Conservation (phyloP, 2,113 vertebrate genomes). For the Heteronetta atricapilla region DNA sequence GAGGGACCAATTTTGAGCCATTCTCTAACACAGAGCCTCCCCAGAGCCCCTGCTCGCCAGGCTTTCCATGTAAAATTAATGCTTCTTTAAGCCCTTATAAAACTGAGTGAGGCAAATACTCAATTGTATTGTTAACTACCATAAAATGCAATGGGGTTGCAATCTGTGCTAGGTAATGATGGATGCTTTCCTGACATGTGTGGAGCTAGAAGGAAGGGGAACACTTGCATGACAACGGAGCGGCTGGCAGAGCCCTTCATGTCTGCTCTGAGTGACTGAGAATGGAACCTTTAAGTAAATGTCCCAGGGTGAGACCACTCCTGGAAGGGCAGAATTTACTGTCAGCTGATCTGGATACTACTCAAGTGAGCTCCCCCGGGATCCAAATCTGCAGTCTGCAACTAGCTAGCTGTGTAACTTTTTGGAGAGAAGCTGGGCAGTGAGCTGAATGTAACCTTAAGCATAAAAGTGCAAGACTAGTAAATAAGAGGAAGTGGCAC, state of each 20-base stretch:
- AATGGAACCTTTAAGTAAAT: background rate
- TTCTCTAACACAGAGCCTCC: background rate
- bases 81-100: background rate
- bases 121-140: background rate
- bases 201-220: background rate
- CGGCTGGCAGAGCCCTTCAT: background rate
- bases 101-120: background rate
- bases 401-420: fast-evolving
- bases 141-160: background rate
- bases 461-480: background rate
- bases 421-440: background rate
- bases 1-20: background rate
- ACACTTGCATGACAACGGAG: fast-evolving
- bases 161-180: background rate
- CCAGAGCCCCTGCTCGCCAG: background rate
- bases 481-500: background rate
- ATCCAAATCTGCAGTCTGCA: background rate
- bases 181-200: background rate
- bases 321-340: background rate
- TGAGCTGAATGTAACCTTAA: background rate
- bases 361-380: background rate
- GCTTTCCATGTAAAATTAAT: background rate
- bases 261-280: fast-evolving
- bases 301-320: background rate
- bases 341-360: fast-evolving